Evolutionary conservation across 2,888 invertebrate species (phyloP).

Genomic region (Melangyna quadrimaculata): DNA sequence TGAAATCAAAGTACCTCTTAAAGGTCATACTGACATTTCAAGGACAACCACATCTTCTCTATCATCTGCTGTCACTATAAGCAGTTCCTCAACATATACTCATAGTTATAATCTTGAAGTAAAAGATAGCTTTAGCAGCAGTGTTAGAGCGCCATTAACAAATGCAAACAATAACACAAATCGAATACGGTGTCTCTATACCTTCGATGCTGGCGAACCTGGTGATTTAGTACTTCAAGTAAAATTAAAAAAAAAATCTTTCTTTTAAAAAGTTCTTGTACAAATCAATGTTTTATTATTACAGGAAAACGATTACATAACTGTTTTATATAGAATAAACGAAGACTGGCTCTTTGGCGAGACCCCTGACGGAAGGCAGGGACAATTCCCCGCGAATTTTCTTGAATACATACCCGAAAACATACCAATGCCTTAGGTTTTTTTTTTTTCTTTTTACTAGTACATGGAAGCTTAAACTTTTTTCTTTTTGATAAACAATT

Average conservation of each 20-base stretch:
- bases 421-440: slow-evolving; percentile 78
- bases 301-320: slow-evolving; percentile 85
- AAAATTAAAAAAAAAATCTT: slow-evolving; percentile 66
- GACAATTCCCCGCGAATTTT: slow-evolving; percentile 91
- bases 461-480: background rate
- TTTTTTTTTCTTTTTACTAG: background rate
- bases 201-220: slow-evolving; percentile 85
- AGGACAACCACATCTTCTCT: slow-evolving; percentile 14
- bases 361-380: slow-evolving; percentile 83
- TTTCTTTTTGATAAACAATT: slow-evolving; percentile 36
- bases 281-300: background rate
- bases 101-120: slow-evolving; percentile 30
- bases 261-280: background rate
- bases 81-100: slow-evolving; percentile 35
- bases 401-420: slow-evolving; percentile 84
- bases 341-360: slow-evolving; percentile 91
- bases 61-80: slow-evolving; percentile 40
- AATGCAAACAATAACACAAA: slow-evolving; percentile 42
- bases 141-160: slow-evolving; percentile 44
- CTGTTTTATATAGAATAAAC: slow-evolving; percentile 86
- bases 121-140: slow-evolving; percentile 22
- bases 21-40: slow-evolving; percentile 76
- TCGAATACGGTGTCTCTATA: slow-evolving; percentile 86
- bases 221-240: slow-evolving; percentile 84
- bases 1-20: slow-evolving; percentile 87